phyloP scores from a whole-genome alignment of 1,140 invertebrate species.

The Orius insidiosus region DNA sequence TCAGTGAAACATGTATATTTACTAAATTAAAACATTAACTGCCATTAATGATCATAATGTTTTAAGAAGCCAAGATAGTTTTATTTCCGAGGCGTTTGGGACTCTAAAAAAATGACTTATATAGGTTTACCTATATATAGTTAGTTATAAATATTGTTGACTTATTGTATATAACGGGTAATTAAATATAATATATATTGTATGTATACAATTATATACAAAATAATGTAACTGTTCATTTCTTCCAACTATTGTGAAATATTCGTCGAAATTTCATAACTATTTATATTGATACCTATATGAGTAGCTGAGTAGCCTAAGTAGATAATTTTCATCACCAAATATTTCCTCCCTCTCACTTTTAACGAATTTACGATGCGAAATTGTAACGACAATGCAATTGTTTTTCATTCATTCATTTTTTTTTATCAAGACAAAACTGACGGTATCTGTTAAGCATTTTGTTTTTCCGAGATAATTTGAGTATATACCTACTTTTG shows the following conservation, averaged over 20 bases:
- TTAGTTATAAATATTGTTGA: conserved; percentile 15
- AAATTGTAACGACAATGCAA: conserved; percentile 5
- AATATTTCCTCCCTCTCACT: conserved; percentile 11
- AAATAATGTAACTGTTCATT: conserved; percentile 7
- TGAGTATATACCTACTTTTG: too few species aligned
- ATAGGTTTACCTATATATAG: conserved; percentile 8
- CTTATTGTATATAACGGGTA: conserved; percentile 17
- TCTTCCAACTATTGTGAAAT: conserved; percentile 6
- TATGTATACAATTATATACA: conserved; percentile 6
- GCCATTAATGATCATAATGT: background rate
- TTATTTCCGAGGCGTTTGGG: conserved; percentile 14
- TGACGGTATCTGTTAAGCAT: too few species aligned
- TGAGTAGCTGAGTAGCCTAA: conserved; percentile 10
- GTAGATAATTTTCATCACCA: conserved; percentile 5
- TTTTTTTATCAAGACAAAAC: too few species aligned
- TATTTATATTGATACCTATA: conserved; percentile 9
- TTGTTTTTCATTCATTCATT: conserved; percentile 8
- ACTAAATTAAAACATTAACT: too few species aligned
- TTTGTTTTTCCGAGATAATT: too few species aligned
- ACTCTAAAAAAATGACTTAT: background rate
- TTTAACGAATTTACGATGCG: conserved; percentile 14
- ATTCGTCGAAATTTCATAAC: conserved; percentile 10
- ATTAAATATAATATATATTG: conserved; percentile 11
- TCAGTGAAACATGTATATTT: too few species aligned
- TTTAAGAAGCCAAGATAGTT: background rate